Percentiles rank a stretch among this genome's conserved stretches.
Conservation (phyloP, 2,888 invertebrate genomes). For the Hedychridium roseum region DNA sequence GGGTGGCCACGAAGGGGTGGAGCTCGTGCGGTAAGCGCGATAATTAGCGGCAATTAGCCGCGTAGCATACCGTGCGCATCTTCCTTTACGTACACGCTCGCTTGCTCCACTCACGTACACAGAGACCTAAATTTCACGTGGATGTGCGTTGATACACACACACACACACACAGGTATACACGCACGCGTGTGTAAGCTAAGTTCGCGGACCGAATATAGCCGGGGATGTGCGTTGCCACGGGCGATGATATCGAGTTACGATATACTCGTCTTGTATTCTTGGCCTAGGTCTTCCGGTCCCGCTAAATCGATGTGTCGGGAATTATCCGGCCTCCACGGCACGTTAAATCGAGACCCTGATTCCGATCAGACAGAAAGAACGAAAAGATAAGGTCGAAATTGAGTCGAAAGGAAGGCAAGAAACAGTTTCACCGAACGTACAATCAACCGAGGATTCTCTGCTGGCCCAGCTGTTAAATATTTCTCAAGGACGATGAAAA, state of each 20-base stretch:
- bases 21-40: slow-evolving; percentile 57
- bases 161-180: neutral
- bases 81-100: slow-evolving; percentile 45
- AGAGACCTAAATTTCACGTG: slow-evolving; percentile 11
- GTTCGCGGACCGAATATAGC: neutral
- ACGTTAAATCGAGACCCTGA: too few relatives aligned
- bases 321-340: too few relatives aligned
- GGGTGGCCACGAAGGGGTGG: slow-evolving; percentile 31
- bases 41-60: slow-evolving; percentile 60
- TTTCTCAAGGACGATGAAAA: too few relatives aligned
- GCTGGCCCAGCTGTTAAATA: too few relatives aligned
- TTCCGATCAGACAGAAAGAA: too few relatives aligned
- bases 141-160: slow-evolving; percentile 1
- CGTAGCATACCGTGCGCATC: slow-evolving; percentile 44
- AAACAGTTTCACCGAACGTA: too few relatives aligned
- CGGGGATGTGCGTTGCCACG: slow-evolving; percentile 5
- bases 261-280: too few relatives aligned
- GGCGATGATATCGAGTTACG: slow-evolving; percentile 16
- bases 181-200: neutral
- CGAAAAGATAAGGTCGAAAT: too few relatives aligned
- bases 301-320: too few relatives aligned
- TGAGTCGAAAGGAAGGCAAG: too few relatives aligned
- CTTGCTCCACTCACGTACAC: slow-evolving; percentile 29
- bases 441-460: too few relatives aligned
- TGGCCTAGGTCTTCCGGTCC: too few relatives aligned